Conservation (phyloP, 1,140 invertebrate genomes). For the Sitophilus oryzae region DNA sequence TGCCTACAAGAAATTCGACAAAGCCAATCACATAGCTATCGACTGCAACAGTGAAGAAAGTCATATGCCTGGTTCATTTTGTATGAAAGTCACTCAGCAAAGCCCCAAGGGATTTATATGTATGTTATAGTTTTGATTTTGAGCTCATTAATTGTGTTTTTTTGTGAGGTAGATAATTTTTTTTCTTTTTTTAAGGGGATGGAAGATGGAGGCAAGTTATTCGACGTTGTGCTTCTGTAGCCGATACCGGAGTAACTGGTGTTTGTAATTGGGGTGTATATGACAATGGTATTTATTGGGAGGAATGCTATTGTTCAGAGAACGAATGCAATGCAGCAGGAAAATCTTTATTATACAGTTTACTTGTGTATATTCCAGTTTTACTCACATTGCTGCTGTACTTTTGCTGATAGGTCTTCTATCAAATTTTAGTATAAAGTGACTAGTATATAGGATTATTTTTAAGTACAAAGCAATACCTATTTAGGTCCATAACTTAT, state of each 20-base stretch:
- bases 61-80: slow-evolving; percentile 86
- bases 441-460: no score
- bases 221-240: slow-evolving; percentile 80
- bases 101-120: slow-evolving; percentile 87
- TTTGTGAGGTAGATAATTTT: background rate
- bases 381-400: no score
- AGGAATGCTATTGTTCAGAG: slow-evolving; percentile 87
- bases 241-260: slow-evolving; percentile 82
- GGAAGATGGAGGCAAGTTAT: slow-evolving; percentile 89
- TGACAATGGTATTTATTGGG: slow-evolving; percentile 89
- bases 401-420: no score
- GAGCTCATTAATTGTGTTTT: background rate
- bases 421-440: no score
- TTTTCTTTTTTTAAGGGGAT: slow-evolving; percentile 63
- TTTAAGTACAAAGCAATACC: no score
- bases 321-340: slow-evolving; percentile 69
- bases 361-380: no score
- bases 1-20: slow-evolving; percentile 77
- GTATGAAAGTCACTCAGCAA: slow-evolving; percentile 85
- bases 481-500: no score
- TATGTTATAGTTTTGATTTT: slow-evolving; percentile 42
- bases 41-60: slow-evolving; percentile 88
- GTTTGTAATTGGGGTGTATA: slow-evolving; percentile 93
- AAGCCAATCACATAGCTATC: slow-evolving; percentile 70
- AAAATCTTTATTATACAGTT: background rate